Conservation (phyloP, 2,888 invertebrate species). For the Eupithecia inturbata region DNA sequence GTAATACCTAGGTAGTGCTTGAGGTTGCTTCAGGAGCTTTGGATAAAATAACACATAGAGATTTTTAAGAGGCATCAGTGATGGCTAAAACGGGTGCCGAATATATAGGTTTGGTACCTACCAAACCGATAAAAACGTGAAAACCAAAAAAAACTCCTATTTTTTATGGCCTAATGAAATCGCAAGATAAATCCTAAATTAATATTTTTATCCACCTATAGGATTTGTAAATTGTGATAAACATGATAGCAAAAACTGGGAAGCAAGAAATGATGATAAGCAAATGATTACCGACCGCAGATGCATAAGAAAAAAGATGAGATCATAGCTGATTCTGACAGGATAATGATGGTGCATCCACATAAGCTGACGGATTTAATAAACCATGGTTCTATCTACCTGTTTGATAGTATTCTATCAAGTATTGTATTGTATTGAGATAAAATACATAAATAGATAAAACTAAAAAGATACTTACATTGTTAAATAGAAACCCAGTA, state of each 20-base stretch:
- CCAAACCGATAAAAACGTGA: background rate
- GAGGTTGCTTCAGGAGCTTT: background rate
- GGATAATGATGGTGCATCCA: background rate
- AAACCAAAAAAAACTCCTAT: background rate
- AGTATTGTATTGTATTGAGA: no score
- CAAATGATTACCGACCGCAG: background rate
- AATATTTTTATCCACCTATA: conserved; percentile 1
- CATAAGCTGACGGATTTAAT: background rate
- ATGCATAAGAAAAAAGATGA: conserved; percentile 6
- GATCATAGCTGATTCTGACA: conserved; percentile 1
- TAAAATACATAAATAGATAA: no score
- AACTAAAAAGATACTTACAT: no score
- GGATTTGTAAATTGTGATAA: background rate
- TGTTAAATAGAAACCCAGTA: background rate
- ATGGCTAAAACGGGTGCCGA: background rate
- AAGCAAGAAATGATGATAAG: background rate
- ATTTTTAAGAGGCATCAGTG: background rate
- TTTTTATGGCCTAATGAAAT: background rate
- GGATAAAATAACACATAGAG: background rate
- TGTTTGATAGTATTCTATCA: no score
- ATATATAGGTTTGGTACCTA: background rate
- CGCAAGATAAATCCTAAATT: background rate
- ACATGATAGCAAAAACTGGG: conserved; percentile 13
- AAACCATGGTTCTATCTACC: no score
- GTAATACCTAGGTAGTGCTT: background rate